These are phyloP conservation scores for Rhingia campestris DNA, from an alignment of 2,888 invertebrate species.

Conservation along the genomic window DNA sequence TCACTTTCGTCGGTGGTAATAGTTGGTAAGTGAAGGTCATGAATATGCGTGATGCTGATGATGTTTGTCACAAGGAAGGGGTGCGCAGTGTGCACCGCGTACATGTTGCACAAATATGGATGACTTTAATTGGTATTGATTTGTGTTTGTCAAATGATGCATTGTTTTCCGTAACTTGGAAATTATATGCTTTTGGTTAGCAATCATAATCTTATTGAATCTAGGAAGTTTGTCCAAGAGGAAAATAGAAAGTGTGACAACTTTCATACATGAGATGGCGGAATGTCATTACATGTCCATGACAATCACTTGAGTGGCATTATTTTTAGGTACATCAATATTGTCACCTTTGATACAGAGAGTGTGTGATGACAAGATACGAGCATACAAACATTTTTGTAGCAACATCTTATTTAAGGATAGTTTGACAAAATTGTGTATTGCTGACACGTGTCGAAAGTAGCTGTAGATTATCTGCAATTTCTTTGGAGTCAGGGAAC, in stretches of 20 bases:
- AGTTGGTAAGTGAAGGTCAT: constrained; percentile 64
- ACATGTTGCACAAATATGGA: constrained; percentile 38
- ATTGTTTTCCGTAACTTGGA: constrained; percentile 2
- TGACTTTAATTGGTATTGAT: constrained; percentile 45
- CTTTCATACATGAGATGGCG: background rate
- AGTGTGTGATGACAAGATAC: background rate
- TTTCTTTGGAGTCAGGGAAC: too few species aligned
- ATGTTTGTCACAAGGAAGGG: constrained; percentile 20
- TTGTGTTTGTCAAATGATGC: constrained; percentile 17
- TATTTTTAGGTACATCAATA: background rate
- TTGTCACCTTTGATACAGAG: background rate
- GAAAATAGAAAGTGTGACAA: constrained; percentile 55
- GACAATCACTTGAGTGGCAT: background rate
- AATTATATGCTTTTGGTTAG: constrained; percentile 20
- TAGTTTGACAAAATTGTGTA: too few species aligned
- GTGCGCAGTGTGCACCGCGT: constrained; percentile 10
- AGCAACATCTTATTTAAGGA: too few species aligned
- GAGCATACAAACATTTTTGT: background rate
- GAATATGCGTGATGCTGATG: constrained; percentile 45
- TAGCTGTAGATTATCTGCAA: too few species aligned
- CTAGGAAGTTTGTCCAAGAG: constrained; percentile 5
- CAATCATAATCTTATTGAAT: background rate
- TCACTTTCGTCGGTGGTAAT: constrained; percentile 61
- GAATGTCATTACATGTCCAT: background rate
- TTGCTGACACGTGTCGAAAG: too few species aligned